Base-by-base conservation (phyloP, 2,113 vertebrate genomes). In the Gasterosteus nipponicus region DNA sequence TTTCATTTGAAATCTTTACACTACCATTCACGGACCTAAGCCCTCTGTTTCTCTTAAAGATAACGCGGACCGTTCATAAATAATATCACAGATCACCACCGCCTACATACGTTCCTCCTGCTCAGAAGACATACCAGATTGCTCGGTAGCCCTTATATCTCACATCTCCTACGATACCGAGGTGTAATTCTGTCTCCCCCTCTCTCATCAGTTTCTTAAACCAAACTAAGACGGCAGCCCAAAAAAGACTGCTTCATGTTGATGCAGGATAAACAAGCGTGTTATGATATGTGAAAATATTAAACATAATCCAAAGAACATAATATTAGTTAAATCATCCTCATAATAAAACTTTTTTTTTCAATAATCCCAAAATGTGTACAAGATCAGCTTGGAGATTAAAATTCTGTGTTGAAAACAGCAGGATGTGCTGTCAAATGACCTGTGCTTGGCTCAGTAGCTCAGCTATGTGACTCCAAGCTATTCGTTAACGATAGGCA, bases 1-100 rank as follows among this genome's bases (percentile, higher is more conserved):
- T 16, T 29, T 29, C 44, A 60, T 53, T 7, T 72, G 22, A 69
- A 42, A 63, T 66, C 46, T 61, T 70, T 61, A 35, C 22, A 41
- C 31, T n/a, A 78, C 19, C 35, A 38, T 38, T 73, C 19, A 61
- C 49, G n/a, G 18, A 46, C 26, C 18, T 16, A 33, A 42, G 33
- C 26, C 11, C 22, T 49, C 12, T 54, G 31, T 59, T 35, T 62
- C 12, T 16, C 7, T 22, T 57, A 4, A 46, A 38, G 51, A 65
- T 18, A 22, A 74, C 2, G 18, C 11, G 53, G 19, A 10, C 4
- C 2, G 4, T 41, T 33, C 18, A 7, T 15, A 3, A 29, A 33
- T 33, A 16, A 38, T 29, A 58, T 51, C 33, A 54, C 26, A 19
- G 69, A 12, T 22, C 26, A 51, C 1, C 46, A 62, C 29, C 12